These are phyloP conservation scores for Halcyon smyrnensis DNA, from an alignment of 2,797 vertebrate species.

Conservation along the genomic window DNA sequence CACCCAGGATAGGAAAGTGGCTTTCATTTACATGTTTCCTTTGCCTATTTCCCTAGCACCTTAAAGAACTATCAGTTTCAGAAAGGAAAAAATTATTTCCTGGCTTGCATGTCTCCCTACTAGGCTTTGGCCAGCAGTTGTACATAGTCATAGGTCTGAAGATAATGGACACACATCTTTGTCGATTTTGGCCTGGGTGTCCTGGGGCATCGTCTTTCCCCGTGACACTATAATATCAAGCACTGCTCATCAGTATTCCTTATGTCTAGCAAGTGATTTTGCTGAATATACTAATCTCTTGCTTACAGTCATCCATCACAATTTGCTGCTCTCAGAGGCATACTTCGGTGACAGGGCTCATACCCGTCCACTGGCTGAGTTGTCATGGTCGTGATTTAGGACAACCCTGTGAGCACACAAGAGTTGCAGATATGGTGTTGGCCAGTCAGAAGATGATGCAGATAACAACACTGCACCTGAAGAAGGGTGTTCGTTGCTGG, in stretches of 20 bases:
- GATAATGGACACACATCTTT: neutral
- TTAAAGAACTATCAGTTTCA: neutral
- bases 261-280: neutral
- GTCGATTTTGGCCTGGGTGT: neutral
- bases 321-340: neutral
- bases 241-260: neutral
- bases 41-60: neutral
- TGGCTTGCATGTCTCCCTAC: neutral
- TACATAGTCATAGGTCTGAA: neutral
- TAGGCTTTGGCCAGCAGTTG: neutral
- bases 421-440: neutral
- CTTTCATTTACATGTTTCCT: neutral
- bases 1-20: neutral
- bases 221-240: neutral
- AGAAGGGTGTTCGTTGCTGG: neutral
- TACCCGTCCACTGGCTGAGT: neutral
- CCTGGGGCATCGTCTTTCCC: neutral
- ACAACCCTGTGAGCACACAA: neutral
- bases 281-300: neutral
- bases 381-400: neutral
- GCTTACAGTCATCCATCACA: neutral
- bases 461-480: neutral
- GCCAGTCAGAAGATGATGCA: neutral
- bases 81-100: neutral
- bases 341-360: neutral